phyloP scores from a whole-genome alignment of 2,888 invertebrate genomes.

The Cordilura impudica region DNA sequence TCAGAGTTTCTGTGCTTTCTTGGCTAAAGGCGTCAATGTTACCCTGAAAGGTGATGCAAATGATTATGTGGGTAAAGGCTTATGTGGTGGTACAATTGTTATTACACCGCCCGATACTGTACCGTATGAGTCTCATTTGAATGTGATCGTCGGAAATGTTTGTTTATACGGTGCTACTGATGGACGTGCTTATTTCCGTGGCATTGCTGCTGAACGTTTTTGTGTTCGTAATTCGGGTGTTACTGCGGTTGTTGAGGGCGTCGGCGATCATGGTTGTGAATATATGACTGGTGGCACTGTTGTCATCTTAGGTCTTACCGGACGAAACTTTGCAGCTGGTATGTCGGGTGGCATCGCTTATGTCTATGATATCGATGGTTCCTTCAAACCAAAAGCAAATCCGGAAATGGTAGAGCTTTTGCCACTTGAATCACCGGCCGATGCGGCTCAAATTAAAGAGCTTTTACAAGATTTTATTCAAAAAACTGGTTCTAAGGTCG shows the following conservation, averaged over 20 bases:
- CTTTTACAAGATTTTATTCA: constrained; percentile 90
- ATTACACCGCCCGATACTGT: constrained; percentile 94
- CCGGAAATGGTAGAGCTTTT: constrained; percentile 96
- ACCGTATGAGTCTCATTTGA: constrained; percentile 92
- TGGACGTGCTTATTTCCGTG: constrained; percentile 95
- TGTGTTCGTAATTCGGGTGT: constrained; percentile 99
- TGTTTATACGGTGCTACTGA: constrained; percentile 98
- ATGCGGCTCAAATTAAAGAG: constrained; percentile 86
- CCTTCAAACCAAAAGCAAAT: constrained; percentile 93
- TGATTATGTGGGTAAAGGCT: constrained; percentile 97
- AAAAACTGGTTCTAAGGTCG: constrained; percentile 93
- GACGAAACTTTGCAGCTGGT: constrained; percentile 98
- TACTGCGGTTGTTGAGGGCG: constrained; percentile 96
- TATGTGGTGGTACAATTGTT: constrained; percentile 96
- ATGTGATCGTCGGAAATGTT: constrained; percentile 98
- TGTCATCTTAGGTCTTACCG: constrained; percentile 95
- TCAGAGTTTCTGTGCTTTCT: constrained; percentile 99
- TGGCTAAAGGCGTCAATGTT: constrained; percentile 92
- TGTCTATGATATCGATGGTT: constrained; percentile 92
- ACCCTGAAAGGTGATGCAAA: constrained; percentile 98
- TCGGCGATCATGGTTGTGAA: constrained; percentile 99
- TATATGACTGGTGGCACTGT: constrained; percentile 99
- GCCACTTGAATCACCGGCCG: constrained; percentile 87
- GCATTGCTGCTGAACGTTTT: constrained; percentile 98
- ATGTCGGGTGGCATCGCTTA: constrained; percentile 98